A percentile compares a stretch with the other conserved stretches of the same genome.
phyloP scores from a whole-genome alignment of 1,140 invertebrate species.

The Gonatopus flavifemur region DNA sequence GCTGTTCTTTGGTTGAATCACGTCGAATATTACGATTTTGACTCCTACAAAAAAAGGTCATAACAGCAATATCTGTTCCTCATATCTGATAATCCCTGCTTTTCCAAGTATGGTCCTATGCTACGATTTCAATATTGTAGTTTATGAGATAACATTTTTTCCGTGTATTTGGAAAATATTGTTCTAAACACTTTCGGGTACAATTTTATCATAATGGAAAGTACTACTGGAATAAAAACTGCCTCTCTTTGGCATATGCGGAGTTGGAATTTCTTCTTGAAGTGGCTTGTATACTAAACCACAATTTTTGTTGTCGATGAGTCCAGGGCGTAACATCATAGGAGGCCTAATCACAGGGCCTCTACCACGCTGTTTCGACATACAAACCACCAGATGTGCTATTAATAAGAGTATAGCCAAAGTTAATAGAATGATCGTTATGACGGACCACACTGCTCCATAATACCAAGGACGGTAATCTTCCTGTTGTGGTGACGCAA shows the following conservation, averaged over 20 bases:
- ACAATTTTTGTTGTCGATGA: slow-evolving; percentile 53
- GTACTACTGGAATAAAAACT: slow-evolving; percentile 66
- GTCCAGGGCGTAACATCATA: slow-evolving; percentile 48
- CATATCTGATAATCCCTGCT: no score
- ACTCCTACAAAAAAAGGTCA: no score
- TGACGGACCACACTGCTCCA: slow-evolving; percentile 36
- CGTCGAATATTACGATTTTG: no score
- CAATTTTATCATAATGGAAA: slow-evolving; percentile 66
- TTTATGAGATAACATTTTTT: no score
- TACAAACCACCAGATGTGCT: slow-evolving; percentile 32
- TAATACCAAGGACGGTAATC: slow-evolving; percentile 40
- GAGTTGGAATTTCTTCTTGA: slow-evolving; percentile 54
- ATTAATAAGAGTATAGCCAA: slow-evolving; percentile 35
- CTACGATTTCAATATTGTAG: no score
- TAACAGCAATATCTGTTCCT: no score
- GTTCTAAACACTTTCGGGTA: slow-evolving; percentile 65
- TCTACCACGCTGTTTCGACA: slow-evolving; percentile 43
- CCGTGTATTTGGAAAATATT: no score
- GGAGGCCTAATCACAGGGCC: slow-evolving; percentile 51
- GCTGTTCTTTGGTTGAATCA: no score
- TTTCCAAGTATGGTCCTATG: no score
- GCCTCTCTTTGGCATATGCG: slow-evolving; percentile 58
- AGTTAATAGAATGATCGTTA: slow-evolving; percentile 36
- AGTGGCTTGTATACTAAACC: slow-evolving; percentile 59
- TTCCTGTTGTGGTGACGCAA: slow-evolving; percentile 2